These are phyloP conservation scores for Pterocles orientalis DNA, from an alignment of 2,113 vertebrate genomes.

Conservation along the genomic window DNA sequence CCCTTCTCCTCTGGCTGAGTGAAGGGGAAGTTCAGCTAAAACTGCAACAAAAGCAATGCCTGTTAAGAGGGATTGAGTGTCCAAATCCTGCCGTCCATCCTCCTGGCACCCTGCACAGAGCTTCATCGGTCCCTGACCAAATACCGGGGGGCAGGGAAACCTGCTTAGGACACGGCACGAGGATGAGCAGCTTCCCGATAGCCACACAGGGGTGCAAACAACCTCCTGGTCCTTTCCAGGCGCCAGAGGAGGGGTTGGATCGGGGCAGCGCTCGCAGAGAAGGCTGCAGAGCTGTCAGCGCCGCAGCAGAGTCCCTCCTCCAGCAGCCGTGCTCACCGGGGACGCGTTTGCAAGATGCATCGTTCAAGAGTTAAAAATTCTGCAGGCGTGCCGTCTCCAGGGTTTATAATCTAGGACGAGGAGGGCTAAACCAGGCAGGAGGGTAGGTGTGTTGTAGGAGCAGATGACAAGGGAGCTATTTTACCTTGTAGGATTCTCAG, in stretches of 20 bases:
- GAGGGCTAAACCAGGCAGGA: neutral
- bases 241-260: neutral
- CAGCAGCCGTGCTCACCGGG: neutral
- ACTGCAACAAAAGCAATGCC: neutral
- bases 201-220: neutral
- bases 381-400: neutral
- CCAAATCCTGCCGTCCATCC: neutral
- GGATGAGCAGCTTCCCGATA: neutral
- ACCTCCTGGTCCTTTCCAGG: neutral
- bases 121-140: neutral
- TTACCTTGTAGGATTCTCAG: neutral
- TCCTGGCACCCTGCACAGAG: neutral
- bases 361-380: neutral
- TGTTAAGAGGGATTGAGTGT: neutral
- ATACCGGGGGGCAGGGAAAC: neutral
- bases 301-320: neutral
- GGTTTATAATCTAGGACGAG: neutral
- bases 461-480: neutral
- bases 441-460: neutral
- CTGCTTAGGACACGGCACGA: neutral
- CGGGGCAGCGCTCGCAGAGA: neutral
- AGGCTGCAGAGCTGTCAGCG: neutral
- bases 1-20: neutral
- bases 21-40: neutral
- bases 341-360: accelerated